Evolutionary conservation across 2,113 vertebrate species (phyloP).

Genomic region (Lophotis ruficrista): DNA sequence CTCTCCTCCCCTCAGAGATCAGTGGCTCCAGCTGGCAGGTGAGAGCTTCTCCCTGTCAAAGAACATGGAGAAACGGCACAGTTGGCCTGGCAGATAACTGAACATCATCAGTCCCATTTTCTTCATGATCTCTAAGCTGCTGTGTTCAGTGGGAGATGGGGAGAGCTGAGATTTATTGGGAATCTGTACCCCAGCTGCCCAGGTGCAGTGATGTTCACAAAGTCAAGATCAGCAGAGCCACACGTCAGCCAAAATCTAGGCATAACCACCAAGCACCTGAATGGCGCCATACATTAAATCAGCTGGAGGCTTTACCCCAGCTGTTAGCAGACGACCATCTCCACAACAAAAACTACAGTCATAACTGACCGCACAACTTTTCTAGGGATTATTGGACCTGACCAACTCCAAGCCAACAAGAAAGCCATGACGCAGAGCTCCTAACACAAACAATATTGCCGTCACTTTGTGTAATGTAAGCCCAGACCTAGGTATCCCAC

Average conservation of each 20-base stretch:
- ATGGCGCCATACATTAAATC: background rate
- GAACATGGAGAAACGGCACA: background rate
- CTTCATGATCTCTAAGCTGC: background rate
- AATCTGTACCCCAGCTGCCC: background rate
- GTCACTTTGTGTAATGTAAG: background rate
- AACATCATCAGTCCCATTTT: background rate
- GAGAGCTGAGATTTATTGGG: background rate
- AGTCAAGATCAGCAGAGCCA: background rate
- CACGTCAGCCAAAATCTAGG: accelerated
- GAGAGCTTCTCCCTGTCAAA: background rate
- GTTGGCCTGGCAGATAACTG: background rate
- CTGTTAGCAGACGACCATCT: background rate
- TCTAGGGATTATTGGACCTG: background rate
- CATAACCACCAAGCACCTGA: background rate
- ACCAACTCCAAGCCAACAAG: background rate
- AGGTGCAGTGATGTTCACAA: background rate
- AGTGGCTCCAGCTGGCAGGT: background rate
- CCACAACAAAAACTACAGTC: background rate
- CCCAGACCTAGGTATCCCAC: background rate
- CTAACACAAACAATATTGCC: background rate
- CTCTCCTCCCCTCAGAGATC: background rate
- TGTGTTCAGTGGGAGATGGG: background rate
- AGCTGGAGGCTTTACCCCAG: background rate
- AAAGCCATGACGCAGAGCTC: background rate
- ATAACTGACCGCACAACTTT: accelerated